phyloP scores from a whole-genome alignment of 1,140 invertebrate genomes.

The Triops cancriformis region DNA sequence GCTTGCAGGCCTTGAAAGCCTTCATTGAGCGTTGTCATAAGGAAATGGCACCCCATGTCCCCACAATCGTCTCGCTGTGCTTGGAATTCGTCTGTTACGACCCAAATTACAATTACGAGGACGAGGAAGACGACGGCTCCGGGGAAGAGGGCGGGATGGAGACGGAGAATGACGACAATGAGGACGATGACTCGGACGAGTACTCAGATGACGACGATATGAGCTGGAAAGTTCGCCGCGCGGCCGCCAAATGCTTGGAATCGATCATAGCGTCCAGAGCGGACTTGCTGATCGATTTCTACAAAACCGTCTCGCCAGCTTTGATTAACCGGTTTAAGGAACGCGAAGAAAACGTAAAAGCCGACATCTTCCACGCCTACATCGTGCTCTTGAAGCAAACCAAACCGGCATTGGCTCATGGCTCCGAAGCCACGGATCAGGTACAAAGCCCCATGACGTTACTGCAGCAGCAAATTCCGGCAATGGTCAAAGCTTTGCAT shows the following conservation, averaged over 20 bases:
- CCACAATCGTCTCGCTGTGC: constrained; percentile 81
- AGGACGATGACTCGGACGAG: constrained; percentile 75
- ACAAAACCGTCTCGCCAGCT: constrained; percentile 75
- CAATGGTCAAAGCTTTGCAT: constrained; percentile 79
- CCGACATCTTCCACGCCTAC: constrained; percentile 94
- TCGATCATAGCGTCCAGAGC: constrained; percentile 85
- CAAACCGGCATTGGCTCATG: constrained; percentile 52
- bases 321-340: constrained; percentile 92
- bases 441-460: constrained; percentile 61
- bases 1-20: constrained; percentile 85
- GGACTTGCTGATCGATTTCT: constrained; percentile 84
- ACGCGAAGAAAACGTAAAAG: constrained; percentile 97
- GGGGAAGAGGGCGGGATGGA: constrained; percentile 53
- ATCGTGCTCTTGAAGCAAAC: constrained; percentile 86
- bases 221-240: constrained; percentile 93
- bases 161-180: constrained; percentile 58
- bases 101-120: constrained; percentile 93
- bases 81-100: constrained; percentile 91
- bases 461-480: constrained; percentile 49
- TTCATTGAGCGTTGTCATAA: constrained; percentile 93
- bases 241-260: constrained; percentile 94
- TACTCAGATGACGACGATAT: constrained; percentile 99
- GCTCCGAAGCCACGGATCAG: constrained; percentile 65
- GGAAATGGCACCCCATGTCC: constrained; percentile 84
- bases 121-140: constrained; percentile 51